Conservation (phyloP, 2,888 invertebrate species). For the Anoplius nigerrimus region DNA sequence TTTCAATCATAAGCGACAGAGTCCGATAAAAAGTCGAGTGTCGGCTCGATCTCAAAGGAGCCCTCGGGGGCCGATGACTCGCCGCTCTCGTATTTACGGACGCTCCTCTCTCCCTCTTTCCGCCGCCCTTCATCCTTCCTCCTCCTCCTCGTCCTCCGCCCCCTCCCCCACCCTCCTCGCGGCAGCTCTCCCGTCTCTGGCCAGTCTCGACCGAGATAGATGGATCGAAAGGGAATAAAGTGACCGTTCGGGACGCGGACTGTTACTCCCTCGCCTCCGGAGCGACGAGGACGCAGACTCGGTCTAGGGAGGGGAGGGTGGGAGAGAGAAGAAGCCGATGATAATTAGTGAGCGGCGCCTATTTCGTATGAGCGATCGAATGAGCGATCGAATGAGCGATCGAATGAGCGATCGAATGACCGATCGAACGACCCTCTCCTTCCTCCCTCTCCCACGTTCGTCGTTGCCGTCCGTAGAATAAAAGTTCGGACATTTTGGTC, state of each 20-base stretch:
- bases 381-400: no score
- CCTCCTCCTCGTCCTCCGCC: constrained; percentile 21
- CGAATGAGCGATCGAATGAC: no score
- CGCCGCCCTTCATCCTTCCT: neutral
- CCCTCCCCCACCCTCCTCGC: constrained; percentile 29
- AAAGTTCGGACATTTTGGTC: no score
- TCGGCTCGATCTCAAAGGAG: constrained; percentile 71
- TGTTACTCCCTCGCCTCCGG: no score
- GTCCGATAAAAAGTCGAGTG: constrained; percentile 71
- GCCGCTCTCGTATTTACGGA: constrained; percentile 67
- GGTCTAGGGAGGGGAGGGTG: no score
- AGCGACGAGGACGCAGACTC: no score
- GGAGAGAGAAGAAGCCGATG: constrained; percentile 40
- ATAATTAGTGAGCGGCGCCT: constrained; percentile 68
- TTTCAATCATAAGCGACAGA: constrained; percentile 74
- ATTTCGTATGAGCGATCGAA: constrained; percentile 58
- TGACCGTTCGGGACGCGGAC: no score
- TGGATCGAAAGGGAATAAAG: no score
- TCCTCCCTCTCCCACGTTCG: no score
- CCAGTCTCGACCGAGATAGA: no score
- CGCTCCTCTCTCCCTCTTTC: constrained; percentile 32
- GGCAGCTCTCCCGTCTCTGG: neutral
- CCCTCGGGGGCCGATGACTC: constrained; percentile 69
- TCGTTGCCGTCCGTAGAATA: no score
- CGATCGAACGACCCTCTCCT: no score